A percentile compares a stretch with the other conserved stretches of the same genome.
Evolutionary conservation across 2,888 invertebrate species (phyloP).

Genomic region (Macrosiphum euphorbiae): DNA sequence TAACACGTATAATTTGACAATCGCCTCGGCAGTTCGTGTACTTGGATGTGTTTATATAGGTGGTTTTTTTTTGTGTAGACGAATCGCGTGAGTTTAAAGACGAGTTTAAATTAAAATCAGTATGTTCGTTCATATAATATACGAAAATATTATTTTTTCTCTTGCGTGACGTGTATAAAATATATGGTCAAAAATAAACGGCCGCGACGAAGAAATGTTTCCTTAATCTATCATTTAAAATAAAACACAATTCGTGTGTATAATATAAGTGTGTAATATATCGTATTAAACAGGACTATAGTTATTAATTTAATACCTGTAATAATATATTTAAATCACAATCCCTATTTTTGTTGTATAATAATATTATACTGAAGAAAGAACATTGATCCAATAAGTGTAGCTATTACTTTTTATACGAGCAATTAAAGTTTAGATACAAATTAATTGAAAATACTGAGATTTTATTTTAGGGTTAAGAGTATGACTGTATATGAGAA

Average conservation of each 20-base stretch:
- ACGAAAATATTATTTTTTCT: not conserved
- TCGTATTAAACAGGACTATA: not conserved
- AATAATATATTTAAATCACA: not conserved
- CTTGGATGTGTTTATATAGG: not conserved
- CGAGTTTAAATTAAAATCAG: not conserved
- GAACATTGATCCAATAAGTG: not conserved
- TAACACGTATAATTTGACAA: not conserved
- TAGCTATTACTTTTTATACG: not conserved
- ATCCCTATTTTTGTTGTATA: not conserved
- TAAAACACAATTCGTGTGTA: not conserved
- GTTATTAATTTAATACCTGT: not conserved
- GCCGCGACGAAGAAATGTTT: not conserved
- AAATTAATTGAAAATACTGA: not conserved
- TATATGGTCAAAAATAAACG: not conserved
- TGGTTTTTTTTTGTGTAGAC: not conserved
- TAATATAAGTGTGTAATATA: not conserved
- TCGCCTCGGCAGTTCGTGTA: not conserved
- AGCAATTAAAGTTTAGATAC: not conserved
- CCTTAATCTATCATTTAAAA: not conserved
- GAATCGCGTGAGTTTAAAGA: slow-evolving; percentile 38
- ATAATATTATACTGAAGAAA: not conserved
- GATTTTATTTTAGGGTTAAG: not conserved
- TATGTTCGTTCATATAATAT: not conserved
- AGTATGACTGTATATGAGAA: not conserved
- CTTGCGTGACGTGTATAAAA: not conserved